Evolutionary conservation across 2,888 invertebrate genomes (phyloP).

Genomic region (Cylindroiulus punctatus): DNA sequence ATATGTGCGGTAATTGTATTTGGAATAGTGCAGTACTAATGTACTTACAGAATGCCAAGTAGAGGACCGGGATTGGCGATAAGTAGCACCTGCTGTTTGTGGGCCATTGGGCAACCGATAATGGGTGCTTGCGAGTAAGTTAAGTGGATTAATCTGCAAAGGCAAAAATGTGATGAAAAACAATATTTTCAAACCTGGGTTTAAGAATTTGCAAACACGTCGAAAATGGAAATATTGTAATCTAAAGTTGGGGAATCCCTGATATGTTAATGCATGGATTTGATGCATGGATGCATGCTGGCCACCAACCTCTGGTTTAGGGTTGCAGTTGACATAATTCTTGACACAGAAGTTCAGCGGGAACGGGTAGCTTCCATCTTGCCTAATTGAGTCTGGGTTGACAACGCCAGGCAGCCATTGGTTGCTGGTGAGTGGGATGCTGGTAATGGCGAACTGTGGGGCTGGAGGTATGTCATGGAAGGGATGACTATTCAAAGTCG

Average conservation of each 20-base stretch:
- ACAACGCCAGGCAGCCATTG: constrained; percentile 40
- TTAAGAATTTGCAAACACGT: background rate
- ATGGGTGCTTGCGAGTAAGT: background rate
- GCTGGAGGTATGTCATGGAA: constrained; percentile 1
- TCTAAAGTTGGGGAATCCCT: background rate
- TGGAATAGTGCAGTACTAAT: background rate
- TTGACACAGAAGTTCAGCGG: constrained; percentile 55
- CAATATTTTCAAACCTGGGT: background rate
- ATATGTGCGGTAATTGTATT: background rate
- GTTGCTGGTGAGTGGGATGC: constrained; percentile 1
- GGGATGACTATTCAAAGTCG: background rate
- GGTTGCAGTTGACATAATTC: constrained; percentile 54
- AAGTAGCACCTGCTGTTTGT: background rate
- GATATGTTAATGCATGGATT: too few relatives aligned
- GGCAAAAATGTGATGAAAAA: too few relatives aligned
- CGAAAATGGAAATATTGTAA: background rate
- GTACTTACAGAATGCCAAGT: constrained; percentile 46
- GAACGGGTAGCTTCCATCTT: constrained; percentile 47
- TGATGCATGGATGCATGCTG: background rate
- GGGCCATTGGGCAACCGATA: background rate
- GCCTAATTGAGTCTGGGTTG: constrained; percentile 36
- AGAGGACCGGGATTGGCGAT: constrained; percentile 32
- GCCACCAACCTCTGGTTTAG: constrained; percentile 47
- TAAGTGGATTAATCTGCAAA: background rate
- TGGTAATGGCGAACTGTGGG: background rate